These are phyloP conservation scores for Diabrotica virgifera DNA, from an alignment of 1,140 invertebrate genomes.

Conservation along the genomic window DNA sequence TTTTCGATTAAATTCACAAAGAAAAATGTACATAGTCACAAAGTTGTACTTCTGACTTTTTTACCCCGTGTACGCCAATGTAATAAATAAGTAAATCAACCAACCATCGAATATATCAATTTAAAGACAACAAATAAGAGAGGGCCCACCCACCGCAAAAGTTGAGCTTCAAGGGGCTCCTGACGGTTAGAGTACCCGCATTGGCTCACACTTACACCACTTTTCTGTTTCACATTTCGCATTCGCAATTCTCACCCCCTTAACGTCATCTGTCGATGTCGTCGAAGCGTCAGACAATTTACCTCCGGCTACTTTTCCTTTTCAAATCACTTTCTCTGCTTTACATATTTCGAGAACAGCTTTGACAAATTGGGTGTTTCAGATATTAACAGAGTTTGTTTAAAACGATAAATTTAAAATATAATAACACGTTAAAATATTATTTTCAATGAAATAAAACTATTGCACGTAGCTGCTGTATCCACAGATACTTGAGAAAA, in stretches of 20 bases:
- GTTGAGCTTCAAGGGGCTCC: not conserved
- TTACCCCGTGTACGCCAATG: not conserved
- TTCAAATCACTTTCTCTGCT: too few relatives aligned
- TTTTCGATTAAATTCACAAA: too few relatives aligned
- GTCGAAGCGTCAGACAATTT: not conserved
- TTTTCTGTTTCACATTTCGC: not conserved
- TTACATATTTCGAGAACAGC: too few relatives aligned
- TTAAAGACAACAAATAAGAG: conserved; percentile 3
- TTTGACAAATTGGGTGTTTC: too few relatives aligned
- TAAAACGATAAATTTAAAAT: too few relatives aligned
- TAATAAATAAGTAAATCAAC: conserved; percentile 1
- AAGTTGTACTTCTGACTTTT: not conserved
- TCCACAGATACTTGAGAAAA: too few relatives aligned
- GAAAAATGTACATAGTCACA: too few relatives aligned
- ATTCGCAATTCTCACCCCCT: not conserved
- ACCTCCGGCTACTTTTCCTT: not conserved
- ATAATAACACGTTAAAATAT: too few relatives aligned
- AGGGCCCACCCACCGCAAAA: not conserved
- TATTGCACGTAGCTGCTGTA: too few relatives aligned
- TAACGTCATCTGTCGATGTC: not conserved
- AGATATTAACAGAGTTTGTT: too few relatives aligned
- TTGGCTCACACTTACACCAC: conserved; percentile 1
- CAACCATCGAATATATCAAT: conserved; percentile 2
- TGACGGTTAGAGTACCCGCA: not conserved
- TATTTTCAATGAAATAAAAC: too few relatives aligned